These are phyloP conservation scores for Toxotes jaculatrix DNA, from an alignment of 2,113 vertebrate genomes.

Conservation along the genomic window DNA sequence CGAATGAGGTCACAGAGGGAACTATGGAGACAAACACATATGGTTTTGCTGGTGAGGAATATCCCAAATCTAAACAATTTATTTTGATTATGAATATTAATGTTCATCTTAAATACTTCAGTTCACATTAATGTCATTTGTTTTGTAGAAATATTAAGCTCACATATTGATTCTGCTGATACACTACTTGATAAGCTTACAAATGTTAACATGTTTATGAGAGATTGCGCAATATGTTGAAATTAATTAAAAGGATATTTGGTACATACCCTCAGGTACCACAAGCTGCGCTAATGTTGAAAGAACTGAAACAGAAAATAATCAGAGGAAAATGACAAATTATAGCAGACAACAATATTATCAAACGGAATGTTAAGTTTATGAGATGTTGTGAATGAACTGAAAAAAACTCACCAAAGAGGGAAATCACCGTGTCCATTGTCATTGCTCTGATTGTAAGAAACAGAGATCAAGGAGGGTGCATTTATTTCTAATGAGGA, in stretches of 20 bases:
- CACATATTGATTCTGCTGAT: neutral
- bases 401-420: constrained; percentile 73
- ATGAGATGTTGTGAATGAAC: neutral
- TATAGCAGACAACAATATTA: neutral
- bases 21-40: constrained; percentile 30
- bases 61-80: fast-evolving
- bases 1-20: fast-evolving
- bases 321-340: neutral
- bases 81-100: neutral
- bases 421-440: constrained; percentile 59
- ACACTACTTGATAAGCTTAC: neutral
- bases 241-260: neutral
- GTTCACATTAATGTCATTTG: neutral
- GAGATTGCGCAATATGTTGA: neutral
- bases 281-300: constrained; percentile 28
- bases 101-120: neutral
- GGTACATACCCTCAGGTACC: constrained; percentile 35
- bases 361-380: neutral
- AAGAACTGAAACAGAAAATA: constrained; percentile 64
- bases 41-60: neutral
- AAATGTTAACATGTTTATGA: neutral
- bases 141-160: neutral
- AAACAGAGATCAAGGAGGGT: neutral
- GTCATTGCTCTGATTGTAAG: neutral
- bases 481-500: constrained; percentile 24